Conservation (phyloP, 2,797 vertebrate species). For the Simalia tracyae region DNA sequence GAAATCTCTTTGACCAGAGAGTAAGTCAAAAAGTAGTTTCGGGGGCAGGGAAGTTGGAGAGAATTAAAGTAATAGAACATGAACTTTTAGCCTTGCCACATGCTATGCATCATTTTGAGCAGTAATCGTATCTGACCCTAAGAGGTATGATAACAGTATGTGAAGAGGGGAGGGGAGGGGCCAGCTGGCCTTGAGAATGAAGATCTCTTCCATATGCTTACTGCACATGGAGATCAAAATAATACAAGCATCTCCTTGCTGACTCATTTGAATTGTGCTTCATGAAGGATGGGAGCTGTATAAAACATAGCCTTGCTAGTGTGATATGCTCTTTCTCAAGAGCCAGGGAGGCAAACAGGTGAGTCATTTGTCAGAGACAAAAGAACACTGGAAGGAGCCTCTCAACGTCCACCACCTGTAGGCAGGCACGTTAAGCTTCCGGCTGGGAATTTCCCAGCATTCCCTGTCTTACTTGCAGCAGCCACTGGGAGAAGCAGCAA, state of each 20-base stretch:
- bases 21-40: neutral
- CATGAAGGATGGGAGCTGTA: neutral
- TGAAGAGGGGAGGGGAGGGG: neutral
- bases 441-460: neutral
- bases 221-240: conserved; percentile 20
- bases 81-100: neutral
- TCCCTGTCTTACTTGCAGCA: neutral
- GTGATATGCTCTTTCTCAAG: neutral
- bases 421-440: neutral
- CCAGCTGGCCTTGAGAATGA: conserved; percentile 7
- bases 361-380: neutral
- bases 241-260: conserved; percentile 15
- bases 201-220: conserved; percentile 19
- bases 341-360: neutral
- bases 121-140: conserved; percentile 21
- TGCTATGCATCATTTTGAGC: conserved; percentile 9
- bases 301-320: neutral
- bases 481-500: neutral
- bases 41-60: no score
- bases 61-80: neutral
- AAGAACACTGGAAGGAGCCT: neutral
- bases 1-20: neutral
- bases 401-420: neutral
- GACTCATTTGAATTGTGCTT: conserved; percentile 17
- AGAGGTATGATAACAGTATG: conserved; percentile 8